These are phyloP conservation scores for Sminthurinus signatus DNA, from an alignment of 1,140 invertebrate species.

Conservation along the genomic window DNA sequence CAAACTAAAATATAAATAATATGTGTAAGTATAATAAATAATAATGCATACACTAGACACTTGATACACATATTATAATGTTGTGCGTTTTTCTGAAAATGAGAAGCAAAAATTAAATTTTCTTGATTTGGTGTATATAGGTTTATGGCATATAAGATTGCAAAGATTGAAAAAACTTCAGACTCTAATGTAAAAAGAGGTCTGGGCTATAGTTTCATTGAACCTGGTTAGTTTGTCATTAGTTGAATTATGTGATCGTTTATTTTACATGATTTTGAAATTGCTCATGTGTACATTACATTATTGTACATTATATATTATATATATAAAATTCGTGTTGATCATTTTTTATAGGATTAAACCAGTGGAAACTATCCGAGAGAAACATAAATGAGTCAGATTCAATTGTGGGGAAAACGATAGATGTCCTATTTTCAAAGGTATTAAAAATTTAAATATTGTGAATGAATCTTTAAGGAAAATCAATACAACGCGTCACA, in stretches of 20 bases:
- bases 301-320: conserved; percentile 50
- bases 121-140: conserved; percentile 49
- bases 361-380: no score
- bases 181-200: conserved; percentile 56
- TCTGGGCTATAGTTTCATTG: conserved; percentile 65
- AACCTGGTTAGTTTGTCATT: conserved; percentile 65
- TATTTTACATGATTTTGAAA: conserved; percentile 66
- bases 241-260: conserved; percentile 57
- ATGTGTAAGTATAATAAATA: no score
- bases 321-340: conserved; percentile 35
- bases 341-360: conserved; percentile 7
- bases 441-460: conserved; percentile 22
- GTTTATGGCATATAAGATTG: conserved; percentile 78
- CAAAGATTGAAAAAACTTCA: conserved; percentile 54
- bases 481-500: conserved; percentile 4
- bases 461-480: conserved; percentile 12
- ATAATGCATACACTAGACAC: no score
- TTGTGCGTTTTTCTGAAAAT: not conserved
- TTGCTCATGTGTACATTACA: conserved; percentile 61
- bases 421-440: no score
- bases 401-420: no score
- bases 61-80: no score
- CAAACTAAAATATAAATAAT: no score
- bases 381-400: no score
- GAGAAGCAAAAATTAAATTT: not conserved